Evolutionary conservation across 2,888 invertebrate species (phyloP).

Genomic region (Mesochorus sp.): DNA sequence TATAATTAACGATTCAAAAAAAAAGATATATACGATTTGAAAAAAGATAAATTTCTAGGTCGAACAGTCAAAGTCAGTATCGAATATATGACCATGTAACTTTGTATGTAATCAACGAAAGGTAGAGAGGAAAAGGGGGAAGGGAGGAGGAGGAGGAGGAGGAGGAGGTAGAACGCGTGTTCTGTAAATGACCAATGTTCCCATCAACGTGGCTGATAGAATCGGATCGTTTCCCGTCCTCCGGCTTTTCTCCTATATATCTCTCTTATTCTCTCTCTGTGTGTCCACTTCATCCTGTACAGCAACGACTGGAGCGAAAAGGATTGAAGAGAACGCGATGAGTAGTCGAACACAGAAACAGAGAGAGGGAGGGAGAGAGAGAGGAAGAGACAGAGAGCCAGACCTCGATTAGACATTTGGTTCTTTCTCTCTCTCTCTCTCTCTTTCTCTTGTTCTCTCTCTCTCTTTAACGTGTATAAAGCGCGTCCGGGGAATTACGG

Average conservation of each 20-base stretch:
- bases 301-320: conserved; percentile 30
- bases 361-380: conserved; percentile 27
- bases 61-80: too few species aligned
- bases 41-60: too few species aligned
- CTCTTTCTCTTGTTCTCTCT: conserved; percentile 1
- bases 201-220: conserved; percentile 28
- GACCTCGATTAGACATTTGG: conserved; percentile 39
- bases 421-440: not conserved
- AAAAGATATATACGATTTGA: not conserved
- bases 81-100: too few species aligned
- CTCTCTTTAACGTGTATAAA: conserved; percentile 24
- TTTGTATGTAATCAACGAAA: too few species aligned
- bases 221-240: conserved; percentile 32
- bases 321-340: conserved; percentile 32
- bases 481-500: conserved; percentile 58
- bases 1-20: too few species aligned
- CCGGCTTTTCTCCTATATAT: too few species aligned
- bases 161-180: too few species aligned
- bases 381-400: too few species aligned
- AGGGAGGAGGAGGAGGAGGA: too few species aligned
- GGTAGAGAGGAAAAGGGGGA: too few species aligned
- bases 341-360: conserved; percentile 16
- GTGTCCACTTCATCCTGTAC: conserved; percentile 23
- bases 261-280: not conserved
- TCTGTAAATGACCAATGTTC: not conserved